These are phyloP conservation scores for Oxyura jamaicensis DNA, from an alignment of 2,113 vertebrate genomes.

Conservation along the genomic window DNA sequence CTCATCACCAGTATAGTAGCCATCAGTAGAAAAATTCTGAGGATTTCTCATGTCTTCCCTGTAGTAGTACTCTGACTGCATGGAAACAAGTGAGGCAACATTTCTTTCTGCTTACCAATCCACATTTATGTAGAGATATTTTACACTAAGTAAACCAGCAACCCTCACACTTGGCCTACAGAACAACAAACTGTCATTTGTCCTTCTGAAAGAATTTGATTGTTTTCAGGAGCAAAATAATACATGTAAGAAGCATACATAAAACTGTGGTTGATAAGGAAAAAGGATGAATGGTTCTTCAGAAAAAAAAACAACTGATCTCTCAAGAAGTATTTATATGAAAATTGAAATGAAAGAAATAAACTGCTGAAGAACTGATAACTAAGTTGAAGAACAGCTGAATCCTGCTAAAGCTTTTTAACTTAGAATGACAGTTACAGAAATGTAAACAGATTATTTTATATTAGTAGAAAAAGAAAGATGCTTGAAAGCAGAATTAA, in stretches of 20 bases:
- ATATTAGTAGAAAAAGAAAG: neutral
- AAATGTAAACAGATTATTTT: neutral
- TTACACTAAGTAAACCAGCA: neutral
- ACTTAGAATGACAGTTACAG: neutral
- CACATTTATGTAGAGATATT: neutral
- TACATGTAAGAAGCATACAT: neutral
- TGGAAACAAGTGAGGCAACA: neutral
- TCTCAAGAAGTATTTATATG: neutral
- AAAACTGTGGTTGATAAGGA: neutral
- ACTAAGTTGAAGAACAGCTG: neutral
- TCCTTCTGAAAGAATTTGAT: neutral
- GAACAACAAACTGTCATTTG: neutral
- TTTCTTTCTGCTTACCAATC: neutral
- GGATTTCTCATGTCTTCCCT: neutral
- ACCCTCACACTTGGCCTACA: neutral
- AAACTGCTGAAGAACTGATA: neutral
- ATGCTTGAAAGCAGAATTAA: neutral
- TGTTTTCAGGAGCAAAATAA: neutral
- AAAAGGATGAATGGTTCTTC: neutral
- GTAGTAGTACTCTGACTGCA: neutral
- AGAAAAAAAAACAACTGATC: neutral
- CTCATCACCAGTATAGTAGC: neutral
- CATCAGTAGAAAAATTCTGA: neutral
- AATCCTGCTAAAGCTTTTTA: neutral
- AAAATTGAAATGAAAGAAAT: neutral